Base-by-base conservation (phyloP, 2,113 vertebrate species). In the Hystrix cristata region DNA sequence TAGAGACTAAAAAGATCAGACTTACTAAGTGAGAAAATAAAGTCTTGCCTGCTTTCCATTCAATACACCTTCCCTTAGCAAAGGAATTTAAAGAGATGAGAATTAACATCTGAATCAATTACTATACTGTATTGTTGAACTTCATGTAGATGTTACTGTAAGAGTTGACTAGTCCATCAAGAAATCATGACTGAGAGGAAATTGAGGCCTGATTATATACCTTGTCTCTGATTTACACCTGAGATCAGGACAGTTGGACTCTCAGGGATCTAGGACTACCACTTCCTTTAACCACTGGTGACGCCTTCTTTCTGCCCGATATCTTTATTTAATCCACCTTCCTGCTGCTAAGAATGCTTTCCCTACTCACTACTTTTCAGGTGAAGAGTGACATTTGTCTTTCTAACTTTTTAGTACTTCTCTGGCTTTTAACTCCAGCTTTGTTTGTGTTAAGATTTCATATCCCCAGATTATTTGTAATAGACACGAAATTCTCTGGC, bases 401-500 rank as follows among this genome's bases (percentile, higher is more conserved):
- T 91, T 94, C 72, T 71, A 90, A 80, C 46, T 90, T 90, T 71
- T 59, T 55, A 91, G 67, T 19, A 90, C 34, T 43, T 88, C n/a
- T 1, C 25, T 38, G 31, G 3, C 82, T 89, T 15, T 80, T 86
- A 87, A 76, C 88, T 88, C 51, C 62, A 91, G 14, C 27, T 46
- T 89, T 43, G 38, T 59, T 79, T 29, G 19, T 80, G 9, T 90
- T 92, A 84, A 76, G 23, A 87, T 76, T 93, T 34, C 55, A 46
- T 6, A 90, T 12, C 80, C 76, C 43, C 57, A 31, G 69, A 76
- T 86, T 95, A 85, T 96, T 94, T 96, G 59, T 90, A 74, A 64
- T 69, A 93, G 90, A 91, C 60, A 87, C 12, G 78, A 38, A 57
- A 18, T 48, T 48, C 43, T 2, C 23, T 91, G 76, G 48, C 5